These are phyloP conservation scores for Chelidonichthys spinosus DNA, from an alignment of 2,797 vertebrate genomes.

Conservation along the genomic window DNA sequence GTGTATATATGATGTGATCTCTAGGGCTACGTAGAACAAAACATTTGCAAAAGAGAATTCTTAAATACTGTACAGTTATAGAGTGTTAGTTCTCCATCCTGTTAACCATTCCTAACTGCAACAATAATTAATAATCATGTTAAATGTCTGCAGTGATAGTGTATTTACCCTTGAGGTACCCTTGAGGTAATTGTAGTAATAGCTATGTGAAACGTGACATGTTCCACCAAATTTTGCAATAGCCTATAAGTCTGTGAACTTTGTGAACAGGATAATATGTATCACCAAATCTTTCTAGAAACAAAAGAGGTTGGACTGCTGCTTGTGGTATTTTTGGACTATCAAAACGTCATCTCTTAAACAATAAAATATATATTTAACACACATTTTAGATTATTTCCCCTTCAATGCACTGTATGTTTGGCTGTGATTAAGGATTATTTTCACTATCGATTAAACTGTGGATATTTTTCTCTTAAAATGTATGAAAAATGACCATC, in stretches of 20 bases:
- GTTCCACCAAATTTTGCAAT: slow-evolving; percentile 53
- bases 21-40: slow-evolving; percentile 45
- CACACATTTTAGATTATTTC: background rate
- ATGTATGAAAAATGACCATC: background rate
- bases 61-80: slow-evolving; percentile 41
- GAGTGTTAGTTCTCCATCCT: slow-evolving; percentile 10
- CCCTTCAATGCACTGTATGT: background rate
- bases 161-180: slow-evolving; percentile 24
- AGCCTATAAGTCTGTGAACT: slow-evolving; percentile 35
- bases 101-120: slow-evolving; percentile 33
- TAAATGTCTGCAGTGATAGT: slow-evolving; percentile 28
- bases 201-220: slow-evolving; percentile 39
- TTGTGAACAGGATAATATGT: slow-evolving; percentile 39
- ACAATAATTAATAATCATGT: slow-evolving; percentile 24
- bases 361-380: slow-evolving; percentile 60
- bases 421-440: background rate
- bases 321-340: slow-evolving; percentile 43
- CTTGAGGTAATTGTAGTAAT: slow-evolving; percentile 32
- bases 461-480: background rate
- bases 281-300: slow-evolving; percentile 24
- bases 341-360: slow-evolving; percentile 33
- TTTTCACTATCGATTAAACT: background rate
- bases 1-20: slow-evolving; percentile 30
- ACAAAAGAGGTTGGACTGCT: slow-evolving; percentile 10
- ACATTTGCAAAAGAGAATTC: slow-evolving; percentile 34